A percentile compares a stretch with the other conserved stretches of the same genome.
Evolutionary conservation across 2,888 invertebrate species (phyloP).

Genomic region (Alloscopus bannaensis): DNA sequence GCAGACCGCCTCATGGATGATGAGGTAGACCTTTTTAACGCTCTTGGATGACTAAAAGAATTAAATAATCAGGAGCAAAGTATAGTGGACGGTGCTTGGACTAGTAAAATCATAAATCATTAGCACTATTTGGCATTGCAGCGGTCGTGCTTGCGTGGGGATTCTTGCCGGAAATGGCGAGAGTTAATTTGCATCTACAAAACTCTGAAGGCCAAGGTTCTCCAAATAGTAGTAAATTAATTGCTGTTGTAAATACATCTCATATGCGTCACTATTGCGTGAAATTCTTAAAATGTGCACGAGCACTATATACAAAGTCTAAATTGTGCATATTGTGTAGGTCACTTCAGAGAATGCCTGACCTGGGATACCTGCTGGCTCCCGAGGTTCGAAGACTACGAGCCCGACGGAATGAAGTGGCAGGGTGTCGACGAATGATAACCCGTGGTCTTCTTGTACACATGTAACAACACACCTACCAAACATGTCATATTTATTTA

Average conservation of each 20-base stretch:
- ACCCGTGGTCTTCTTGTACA: conserved; percentile 69
- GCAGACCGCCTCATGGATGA: conserved; percentile 62
- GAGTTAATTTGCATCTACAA: not conserved
- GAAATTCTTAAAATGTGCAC: not conserved
- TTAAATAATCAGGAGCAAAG: conserved; percentile 14
- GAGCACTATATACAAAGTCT: no score
- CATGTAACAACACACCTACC: conserved; percentile 72
- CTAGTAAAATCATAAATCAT: conserved; percentile 30
- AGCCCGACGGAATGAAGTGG: conserved; percentile 66
- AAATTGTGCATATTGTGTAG: not conserved
- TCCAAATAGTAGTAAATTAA: not conserved
- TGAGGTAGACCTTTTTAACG: conserved; percentile 65
- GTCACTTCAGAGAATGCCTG: not conserved
- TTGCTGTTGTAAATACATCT: not conserved
- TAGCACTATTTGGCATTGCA: conserved; percentile 1
- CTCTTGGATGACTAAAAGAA: conserved; percentile 56
- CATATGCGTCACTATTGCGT: not conserved
- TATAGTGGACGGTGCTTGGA: conserved; percentile 7
- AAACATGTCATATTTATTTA: not conserved
- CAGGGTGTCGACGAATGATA: conserved; percentile 61
- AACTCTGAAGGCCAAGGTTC: not conserved
- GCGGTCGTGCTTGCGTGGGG: not conserved
- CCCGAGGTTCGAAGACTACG: conserved; percentile 67
- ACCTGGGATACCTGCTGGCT: conserved; percentile 65
- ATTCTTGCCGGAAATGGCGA: not conserved